A percentile compares a stretch with the other conserved stretches of the same genome.
Evolutionary conservation across 2,797 vertebrate species (phyloP).

Genomic region (Siniperca scherzeri): DNA sequence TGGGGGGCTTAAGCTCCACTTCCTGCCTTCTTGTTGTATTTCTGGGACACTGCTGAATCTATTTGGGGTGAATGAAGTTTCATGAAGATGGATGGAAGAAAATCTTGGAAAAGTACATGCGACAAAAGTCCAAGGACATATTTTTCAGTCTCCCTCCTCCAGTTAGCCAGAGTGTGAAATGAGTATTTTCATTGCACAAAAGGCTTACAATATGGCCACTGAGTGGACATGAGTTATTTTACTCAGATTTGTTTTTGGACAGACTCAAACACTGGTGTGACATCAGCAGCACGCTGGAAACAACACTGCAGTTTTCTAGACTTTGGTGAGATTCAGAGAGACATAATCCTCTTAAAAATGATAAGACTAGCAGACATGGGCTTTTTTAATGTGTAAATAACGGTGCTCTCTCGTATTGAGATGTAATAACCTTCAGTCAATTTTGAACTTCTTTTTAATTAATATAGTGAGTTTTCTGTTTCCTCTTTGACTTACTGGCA

Average conservation of each 20-base stretch:
- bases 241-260: background rate
- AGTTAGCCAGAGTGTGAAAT: conserved; percentile 61
- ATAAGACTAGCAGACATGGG: conserved; percentile 15
- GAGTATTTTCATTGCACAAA: conserved; percentile 39
- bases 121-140: conserved; percentile 59
- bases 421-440: conserved; percentile 32
- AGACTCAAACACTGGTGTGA: conserved; percentile 1
- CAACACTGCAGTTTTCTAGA: conserved; percentile 13
- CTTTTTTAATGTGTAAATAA: conserved; percentile 21
- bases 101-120: conserved; percentile 35
- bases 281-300: conserved; percentile 31
- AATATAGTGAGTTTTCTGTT: conserved; percentile 27
- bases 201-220: conserved; percentile 4
- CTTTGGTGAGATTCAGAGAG: conserved; percentile 20
- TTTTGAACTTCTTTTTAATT: conserved; percentile 47
- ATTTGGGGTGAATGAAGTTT: conserved; percentile 60
- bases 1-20: conserved; percentile 67
- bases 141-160: conserved; percentile 24
- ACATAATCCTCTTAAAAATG: conserved; percentile 35
- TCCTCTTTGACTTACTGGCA: conserved; percentile 53
- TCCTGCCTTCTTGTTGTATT: conserved; percentile 56
- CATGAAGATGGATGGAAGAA: conserved; percentile 64
- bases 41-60: conserved; percentile 70
- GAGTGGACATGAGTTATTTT: conserved; percentile 19
- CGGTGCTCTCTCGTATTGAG: background rate